Base-by-base conservation (phyloP, 1,140 invertebrate genomes). In the Brachionus sp. region DNA sequence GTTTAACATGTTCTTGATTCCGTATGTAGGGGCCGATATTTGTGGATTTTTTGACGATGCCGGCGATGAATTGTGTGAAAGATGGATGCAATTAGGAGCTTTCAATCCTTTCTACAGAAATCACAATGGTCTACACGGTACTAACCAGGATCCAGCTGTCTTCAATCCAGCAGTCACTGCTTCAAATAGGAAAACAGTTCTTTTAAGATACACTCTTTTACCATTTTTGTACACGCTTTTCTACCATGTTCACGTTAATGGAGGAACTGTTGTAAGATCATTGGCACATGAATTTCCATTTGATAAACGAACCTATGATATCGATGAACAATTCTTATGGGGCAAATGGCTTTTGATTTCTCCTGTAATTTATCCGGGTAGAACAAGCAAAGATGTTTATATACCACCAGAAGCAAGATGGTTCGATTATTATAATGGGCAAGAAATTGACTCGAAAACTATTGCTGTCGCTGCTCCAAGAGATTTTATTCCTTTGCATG, bases 41-140 rank as follows among this genome's bases (percentile, higher is more conserved):
- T 97, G 95, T 89, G 95, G 95, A 0, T 97, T 95, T 88, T 91
- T 91, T 85, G 92, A 92, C 3, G 92, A 94, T 86, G 92, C 94
- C 0, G 94, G 93, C 0, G 87, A 87, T 37, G 90, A 91, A 80
- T 85, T 91, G 50, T 91, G 91, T 84, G 42, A 53, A 57, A 62
- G 82, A 50, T 91, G 91, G 91, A 87, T 87, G 86, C 89, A 91
- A 84, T 84, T 91, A 5, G 95, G 95, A 3, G 86, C 86, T 13
- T 89, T 89, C 82, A 88, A 89, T 84, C 87, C 88, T 10, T 89
- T 89, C 80, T 88, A 88, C 85, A 84, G 88, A 44, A 89, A 89
- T 78, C 88, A 89, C 84, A 88, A 88, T 70, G 85, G 82, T 7
- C 57, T 77, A 16, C 10, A 44, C 44, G 35, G 25, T 5, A 42